phyloP scores from a whole-genome alignment of 1,140 invertebrate genomes.

The Pseudomyrmex gracilis region DNA sequence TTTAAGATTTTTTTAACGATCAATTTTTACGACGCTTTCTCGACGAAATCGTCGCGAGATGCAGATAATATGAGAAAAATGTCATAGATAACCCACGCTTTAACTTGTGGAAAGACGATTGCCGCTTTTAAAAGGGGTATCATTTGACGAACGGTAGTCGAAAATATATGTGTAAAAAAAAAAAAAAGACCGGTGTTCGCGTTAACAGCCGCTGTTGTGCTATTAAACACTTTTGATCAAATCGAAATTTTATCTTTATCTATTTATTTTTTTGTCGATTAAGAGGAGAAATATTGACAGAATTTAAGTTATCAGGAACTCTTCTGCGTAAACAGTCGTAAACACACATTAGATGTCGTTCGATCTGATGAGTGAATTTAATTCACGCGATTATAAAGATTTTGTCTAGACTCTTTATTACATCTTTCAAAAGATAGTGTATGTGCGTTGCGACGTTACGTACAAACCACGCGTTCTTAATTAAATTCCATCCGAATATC shows the following conservation, averaged over 20 bases:
- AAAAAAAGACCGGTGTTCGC: not conserved
- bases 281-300: not conserved
- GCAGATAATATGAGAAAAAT: not conserved
- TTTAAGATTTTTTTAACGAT: conserved; percentile 12
- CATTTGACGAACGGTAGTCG: not conserved
- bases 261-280: too few relatives aligned
- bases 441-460: too few relatives aligned
- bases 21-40: conserved; percentile 22
- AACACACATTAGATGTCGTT: too few relatives aligned
- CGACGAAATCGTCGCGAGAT: conserved; percentile 4
- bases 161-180: not conserved
- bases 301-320: not conserved
- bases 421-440: too few relatives aligned
- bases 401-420: too few relatives aligned
- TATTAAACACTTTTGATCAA: not conserved
- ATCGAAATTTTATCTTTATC: not conserved
- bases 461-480: too few relatives aligned
- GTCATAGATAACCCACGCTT: not conserved
- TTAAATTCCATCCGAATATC: too few relatives aligned
- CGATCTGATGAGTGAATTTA: not conserved
- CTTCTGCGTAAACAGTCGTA: too few relatives aligned
- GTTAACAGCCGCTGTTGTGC: not conserved
- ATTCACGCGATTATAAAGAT: not conserved
- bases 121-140: not conserved
- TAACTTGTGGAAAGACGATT: not conserved